Base-by-base conservation (phyloP, 2,113 vertebrate genomes). In the Rhineura floridana region DNA sequence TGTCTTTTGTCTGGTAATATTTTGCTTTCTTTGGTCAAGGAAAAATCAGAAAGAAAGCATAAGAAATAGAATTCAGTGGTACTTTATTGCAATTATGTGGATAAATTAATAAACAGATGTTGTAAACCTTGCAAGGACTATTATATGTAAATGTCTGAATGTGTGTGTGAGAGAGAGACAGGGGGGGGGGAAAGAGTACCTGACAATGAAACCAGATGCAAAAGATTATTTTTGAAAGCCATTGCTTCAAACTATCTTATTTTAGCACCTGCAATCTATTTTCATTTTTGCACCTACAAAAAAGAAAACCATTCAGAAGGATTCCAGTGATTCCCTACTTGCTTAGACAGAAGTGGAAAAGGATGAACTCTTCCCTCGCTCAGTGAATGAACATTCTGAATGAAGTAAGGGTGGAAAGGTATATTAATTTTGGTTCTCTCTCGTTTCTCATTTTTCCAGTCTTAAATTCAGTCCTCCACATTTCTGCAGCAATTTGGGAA, bases 21-120 rank as follows among this genome's bases (percentile, higher is more conserved):
- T 84, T 48, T 84, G 48, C 63, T 80, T 78, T 86, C 46, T 83
- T 69, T 70, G 59, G 8, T 88, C 82, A 82, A 28, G 50, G 2
- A 81, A 93, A 6, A 39, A n/a, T 48, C 46, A 87, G 84, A 48
- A 88, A 28, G 73, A 83, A 90, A 89, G 72, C 48, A 81, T 67
- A 81, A 86, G 4, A 1, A 81, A 39, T 62, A 28, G 84, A 33
- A 50, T 2, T 42, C 42, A 88, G 17, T 63, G 15, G 46, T 78
- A 36, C 80, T 6, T 85, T 55, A 0, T 30, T 89, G 79, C 90
- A 77, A 44, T 91, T 83, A 52, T 48, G 82, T 46, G 7, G 36
- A 63, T 28, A 77, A 1, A 13, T 80, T 30, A 75, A 6, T 65
- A 84, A 93, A 70, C 21, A 84, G n/a, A 0, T 87, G 12, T 10